These are phyloP conservation scores for Hypotaenidia okinawae DNA, from an alignment of 2,797 vertebrate species.

Conservation along the genomic window DNA sequence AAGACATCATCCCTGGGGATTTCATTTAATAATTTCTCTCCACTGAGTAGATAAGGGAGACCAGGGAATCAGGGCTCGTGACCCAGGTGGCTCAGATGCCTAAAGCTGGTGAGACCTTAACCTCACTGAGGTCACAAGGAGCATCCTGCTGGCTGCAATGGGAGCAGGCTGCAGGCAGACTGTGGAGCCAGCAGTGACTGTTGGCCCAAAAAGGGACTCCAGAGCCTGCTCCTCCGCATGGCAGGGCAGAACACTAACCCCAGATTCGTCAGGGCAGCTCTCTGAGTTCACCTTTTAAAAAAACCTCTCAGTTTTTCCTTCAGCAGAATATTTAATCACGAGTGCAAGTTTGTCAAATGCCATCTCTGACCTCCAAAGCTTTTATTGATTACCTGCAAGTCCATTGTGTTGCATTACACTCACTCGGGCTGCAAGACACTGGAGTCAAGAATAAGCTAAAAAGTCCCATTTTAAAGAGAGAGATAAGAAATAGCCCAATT, in stretches of 20 bases:
- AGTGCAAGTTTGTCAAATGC: conserved; percentile 66
- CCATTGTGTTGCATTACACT: conserved; percentile 70
- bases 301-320: conserved; percentile 43
- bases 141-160: rapidly evolving
- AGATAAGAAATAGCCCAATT: conserved; percentile 45
- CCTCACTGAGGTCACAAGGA: not conserved
- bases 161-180: not conserved
- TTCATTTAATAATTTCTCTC: not conserved
- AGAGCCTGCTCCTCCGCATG: not conserved
- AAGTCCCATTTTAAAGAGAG: conserved; percentile 21
- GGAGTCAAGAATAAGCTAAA: conserved; percentile 56
- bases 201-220: not conserved
- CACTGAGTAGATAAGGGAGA: not conserved
- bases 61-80: not conserved
- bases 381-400: conserved; percentile 67
- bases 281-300: conserved; percentile 27
- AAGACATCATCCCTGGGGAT: not conserved
- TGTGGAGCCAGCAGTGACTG: not conserved
- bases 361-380: conserved; percentile 71
- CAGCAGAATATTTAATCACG: conserved; percentile 68
- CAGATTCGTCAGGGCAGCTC: conserved; percentile 11
- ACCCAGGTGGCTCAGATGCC: not conserved
- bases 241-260: not conserved
- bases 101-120: not conserved
- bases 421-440: conserved; percentile 28